Percentiles rank a stretch among this genome's conserved stretches.
phyloP scores from a whole-genome alignment of 92 coral and sea anemone species.

The Nematostella vectensis region DNA sequence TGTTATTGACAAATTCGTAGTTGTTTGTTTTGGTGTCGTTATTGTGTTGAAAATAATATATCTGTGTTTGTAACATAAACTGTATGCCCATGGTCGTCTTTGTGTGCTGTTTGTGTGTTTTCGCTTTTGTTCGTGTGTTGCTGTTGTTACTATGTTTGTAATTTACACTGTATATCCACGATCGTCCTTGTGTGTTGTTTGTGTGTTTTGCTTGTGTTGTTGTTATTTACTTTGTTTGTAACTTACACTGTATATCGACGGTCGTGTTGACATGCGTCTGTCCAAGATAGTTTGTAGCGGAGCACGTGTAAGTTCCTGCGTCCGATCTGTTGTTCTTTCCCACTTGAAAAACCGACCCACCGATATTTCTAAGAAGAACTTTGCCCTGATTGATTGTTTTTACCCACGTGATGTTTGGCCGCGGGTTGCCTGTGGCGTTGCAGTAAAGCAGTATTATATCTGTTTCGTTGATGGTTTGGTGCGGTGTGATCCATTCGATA shows the following conservation, averaged over 20 bases:
- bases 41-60: too few relatives aligned
- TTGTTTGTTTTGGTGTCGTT: too few relatives aligned
- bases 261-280: not conserved
- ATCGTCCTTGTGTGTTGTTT: too few relatives aligned
- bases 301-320: conserved; percentile 26
- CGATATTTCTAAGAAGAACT: not conserved
- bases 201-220: too few relatives aligned
- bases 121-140: too few relatives aligned
- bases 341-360: not conserved
- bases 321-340: conserved; percentile 6
- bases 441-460: conserved; percentile 16
- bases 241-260: conserved; percentile 27
- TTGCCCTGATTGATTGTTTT: not conserved
- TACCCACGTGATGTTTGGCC: conserved; percentile 38
- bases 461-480: conserved; percentile 28
- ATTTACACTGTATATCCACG: conserved; percentile 25
- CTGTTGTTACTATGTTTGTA: too few relatives aligned
- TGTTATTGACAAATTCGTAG: too few relatives aligned
- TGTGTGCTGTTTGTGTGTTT: too few relatives aligned
- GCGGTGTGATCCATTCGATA: conserved; percentile 6
- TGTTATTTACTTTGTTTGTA: too few relatives aligned
- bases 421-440: conserved; percentile 54
- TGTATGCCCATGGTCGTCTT: not conserved
- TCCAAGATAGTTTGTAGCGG: conserved; percentile 14
- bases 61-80: too few relatives aligned